Percentiles rank a stretch among this genome's conserved stretches.
These are phyloP conservation scores for Trissolcus brochymenae DNA, from an alignment of 2,888 invertebrate species.

Conservation along the genomic window DNA sequence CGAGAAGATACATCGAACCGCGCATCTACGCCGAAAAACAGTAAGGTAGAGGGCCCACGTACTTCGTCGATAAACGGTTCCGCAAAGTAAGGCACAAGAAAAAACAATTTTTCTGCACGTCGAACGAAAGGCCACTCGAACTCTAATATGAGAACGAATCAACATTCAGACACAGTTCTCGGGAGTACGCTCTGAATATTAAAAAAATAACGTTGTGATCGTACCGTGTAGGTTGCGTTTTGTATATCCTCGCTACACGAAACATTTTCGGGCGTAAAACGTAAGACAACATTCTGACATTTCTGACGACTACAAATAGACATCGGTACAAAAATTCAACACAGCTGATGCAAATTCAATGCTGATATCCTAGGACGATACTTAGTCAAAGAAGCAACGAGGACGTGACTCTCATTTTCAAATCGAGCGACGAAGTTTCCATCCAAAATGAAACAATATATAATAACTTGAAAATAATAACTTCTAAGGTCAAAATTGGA, in stretches of 20 bases:
- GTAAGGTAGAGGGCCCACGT: too few relatives aligned
- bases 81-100: too few relatives aligned
- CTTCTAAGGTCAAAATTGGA: too few relatives aligned
- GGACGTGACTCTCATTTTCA: constrained; percentile 62
- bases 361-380: constrained; percentile 70
- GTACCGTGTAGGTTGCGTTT: constrained; percentile 43
- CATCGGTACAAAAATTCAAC: constrained; percentile 76
- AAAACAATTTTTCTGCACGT: not conserved
- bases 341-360: constrained; percentile 71
- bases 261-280: constrained; percentile 33
- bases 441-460: constrained; percentile 12
- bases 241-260: constrained; percentile 10
- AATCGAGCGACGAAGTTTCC: constrained; percentile 45
- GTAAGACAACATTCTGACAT: constrained; percentile 63
- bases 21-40: too few relatives aligned
- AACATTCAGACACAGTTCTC: constrained; percentile 58
- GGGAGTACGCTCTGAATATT: constrained; percentile 57
- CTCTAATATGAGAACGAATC: constrained; percentile 35
- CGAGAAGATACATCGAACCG: too few relatives aligned
- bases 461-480: too few relatives aligned
- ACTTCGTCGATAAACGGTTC: too few relatives aligned
- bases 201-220: constrained; percentile 52
- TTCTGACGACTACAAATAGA: constrained; percentile 73
- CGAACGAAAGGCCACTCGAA: constrained; percentile 3
- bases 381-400: constrained; percentile 66